Base-by-base conservation (phyloP, 2,113 vertebrate species). In the Sciurus niger region DNA sequence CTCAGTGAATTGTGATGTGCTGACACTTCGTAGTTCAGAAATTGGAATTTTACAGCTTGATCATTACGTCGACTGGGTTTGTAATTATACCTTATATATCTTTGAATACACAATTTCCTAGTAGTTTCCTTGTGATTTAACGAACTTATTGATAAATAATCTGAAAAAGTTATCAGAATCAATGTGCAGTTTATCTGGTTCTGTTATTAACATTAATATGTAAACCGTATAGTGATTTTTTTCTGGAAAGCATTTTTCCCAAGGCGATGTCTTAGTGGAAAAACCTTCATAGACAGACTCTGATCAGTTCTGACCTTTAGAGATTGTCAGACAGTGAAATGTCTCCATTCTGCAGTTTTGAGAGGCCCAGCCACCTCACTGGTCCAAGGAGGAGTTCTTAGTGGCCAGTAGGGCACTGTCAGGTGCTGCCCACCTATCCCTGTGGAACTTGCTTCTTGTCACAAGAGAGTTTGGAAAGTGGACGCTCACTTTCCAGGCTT, bases 41-140 rank as follows among this genome's bases (percentile, higher is more conserved):
- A 13, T 65, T 95, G 70, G 24, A 60, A 22, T 83, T 86, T 51
- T 73, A 55, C 34, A 30, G 28, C 40, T 88, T 8, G 51, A 4
- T 53, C 22, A 9, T 92, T 90, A 77, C 95, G 22, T 79, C 58
- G n/a, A 30, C 48, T 58, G 22, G 12, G 11, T 37, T 89, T 82
- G 17, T 16, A 70, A 73, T 7, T 17, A 84, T 30, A 53, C 9
- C 55, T 83, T 83, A 77, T 51, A 22, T 86, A 30, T 65, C 34
- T 84, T 80, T 84, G 28, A 94, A 60, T 72, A n/a, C 11, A 73
- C 6, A 43, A 20, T 79, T 83, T 84, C 37, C 24, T 84, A 2
- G 28, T 46, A 84, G 68, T 92, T 76, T 87, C 58, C 70, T 53
- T 89, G 18, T 91, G 84, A 65, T 48, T 96, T 68, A 89, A 46